phyloP scores from a whole-genome alignment of 2,797 vertebrate species.

The Schizopygopsis pylzovi region DNA sequence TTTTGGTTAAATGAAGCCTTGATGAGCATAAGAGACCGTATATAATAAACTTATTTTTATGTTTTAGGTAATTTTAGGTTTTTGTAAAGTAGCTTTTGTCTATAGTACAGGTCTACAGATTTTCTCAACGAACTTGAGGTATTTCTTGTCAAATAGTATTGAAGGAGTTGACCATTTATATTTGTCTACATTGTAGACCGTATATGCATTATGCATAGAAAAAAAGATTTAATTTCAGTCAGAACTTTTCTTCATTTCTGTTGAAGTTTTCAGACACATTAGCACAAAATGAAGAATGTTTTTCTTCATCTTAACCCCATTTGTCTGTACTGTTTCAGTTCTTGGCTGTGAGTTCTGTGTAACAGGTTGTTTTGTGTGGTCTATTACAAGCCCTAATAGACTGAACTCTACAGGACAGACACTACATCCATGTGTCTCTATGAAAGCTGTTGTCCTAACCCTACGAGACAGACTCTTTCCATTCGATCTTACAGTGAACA shows the following conservation, averaged over 20 bases:
- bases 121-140: too few relatives aligned
- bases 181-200: too few relatives aligned
- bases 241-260: background rate
- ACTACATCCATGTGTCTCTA: slow-evolving; percentile 30
- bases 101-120: too few relatives aligned
- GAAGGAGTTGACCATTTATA: too few relatives aligned
- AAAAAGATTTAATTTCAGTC: background rate
- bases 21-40: too few relatives aligned
- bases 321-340: background rate
- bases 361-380: slow-evolving; percentile 14
- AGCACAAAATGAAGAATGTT: background rate
- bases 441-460: slow-evolving; percentile 35
- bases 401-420: slow-evolving; percentile 25
- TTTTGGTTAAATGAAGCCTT: too few relatives aligned
- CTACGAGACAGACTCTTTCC: slow-evolving; percentile 9
- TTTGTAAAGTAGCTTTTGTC: too few relatives aligned
- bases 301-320: background rate
- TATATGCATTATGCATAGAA: background rate
- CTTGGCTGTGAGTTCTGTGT: slow-evolving; percentile 12
- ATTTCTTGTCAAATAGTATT: too few relatives aligned
- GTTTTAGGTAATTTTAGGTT: too few relatives aligned
- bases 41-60: too few relatives aligned
- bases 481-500: background rate
- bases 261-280: background rate
- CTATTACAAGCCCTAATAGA: slow-evolving; percentile 7